These are phyloP conservation scores for Thamnaconus septentrionalis DNA, from an alignment of 2,113 vertebrate genomes.

Conservation along the genomic window DNA sequence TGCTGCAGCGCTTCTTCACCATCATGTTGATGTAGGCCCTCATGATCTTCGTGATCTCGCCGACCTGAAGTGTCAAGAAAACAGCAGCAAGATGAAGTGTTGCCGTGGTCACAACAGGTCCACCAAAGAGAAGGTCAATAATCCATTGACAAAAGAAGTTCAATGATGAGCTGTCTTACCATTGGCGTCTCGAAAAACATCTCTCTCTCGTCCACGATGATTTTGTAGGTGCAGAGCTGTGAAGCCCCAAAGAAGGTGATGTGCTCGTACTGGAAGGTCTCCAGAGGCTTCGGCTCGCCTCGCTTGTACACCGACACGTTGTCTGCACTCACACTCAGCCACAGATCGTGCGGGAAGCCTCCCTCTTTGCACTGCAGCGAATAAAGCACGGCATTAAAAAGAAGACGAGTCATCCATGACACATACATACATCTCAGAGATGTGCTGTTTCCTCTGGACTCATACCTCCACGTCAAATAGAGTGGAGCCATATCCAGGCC, in stretches of 20 bases:
- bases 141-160: neutral
- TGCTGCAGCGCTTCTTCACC: conserved; percentile 91
- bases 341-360: conserved; percentile 91
- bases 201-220: conserved; percentile 92
- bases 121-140: neutral
- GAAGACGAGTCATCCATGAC: neutral
- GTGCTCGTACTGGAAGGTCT: conserved; percentile 91
- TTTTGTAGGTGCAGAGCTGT: conserved; percentile 89
- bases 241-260: conserved; percentile 92
- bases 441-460: conserved; percentile 14
- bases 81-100: neutral
- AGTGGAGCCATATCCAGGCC: conserved; percentile 91
- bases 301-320: conserved; percentile 90
- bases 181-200: conserved; percentile 90
- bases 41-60: conserved; percentile 93
- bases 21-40: conserved; percentile 94
- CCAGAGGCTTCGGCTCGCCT: conserved; percentile 87
- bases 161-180: conserved; percentile 63
- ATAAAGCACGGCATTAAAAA: neutral
- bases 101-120: neutral
- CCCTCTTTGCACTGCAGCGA: conserved; percentile 88
- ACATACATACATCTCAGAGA: neutral
- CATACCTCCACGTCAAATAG: conserved; percentile 92
- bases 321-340: conserved; percentile 89
- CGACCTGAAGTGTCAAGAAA: conserved; percentile 74